Evolutionary conservation across 2,113 vertebrate species (phyloP).

Genomic region (Salminus brasiliensis): DNA sequence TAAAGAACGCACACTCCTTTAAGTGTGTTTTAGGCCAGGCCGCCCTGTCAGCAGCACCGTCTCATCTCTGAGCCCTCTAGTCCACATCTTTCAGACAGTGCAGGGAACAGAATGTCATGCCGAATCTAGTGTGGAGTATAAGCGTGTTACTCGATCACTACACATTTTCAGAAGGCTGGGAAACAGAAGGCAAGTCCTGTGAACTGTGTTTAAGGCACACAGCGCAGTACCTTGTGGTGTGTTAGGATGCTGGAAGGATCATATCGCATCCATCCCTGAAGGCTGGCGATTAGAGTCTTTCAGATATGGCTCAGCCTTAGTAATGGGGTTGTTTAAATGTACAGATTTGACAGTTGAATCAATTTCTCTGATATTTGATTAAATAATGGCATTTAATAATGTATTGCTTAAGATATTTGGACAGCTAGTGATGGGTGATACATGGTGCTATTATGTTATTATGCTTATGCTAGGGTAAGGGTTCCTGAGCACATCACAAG

Average conservation of each 20-base stretch:
- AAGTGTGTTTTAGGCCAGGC: constrained; percentile 14
- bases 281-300: background rate
- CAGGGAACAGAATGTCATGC: background rate
- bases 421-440: too few relatives aligned
- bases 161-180: background rate
- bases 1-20: constrained; percentile 29
- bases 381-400: too few relatives aligned
- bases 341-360: too few relatives aligned
- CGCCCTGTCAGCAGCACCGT: constrained; percentile 14
- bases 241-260: too few relatives aligned
- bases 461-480: too few relatives aligned
- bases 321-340: background rate
- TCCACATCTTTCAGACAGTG: constrained; percentile 14
- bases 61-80: background rate
- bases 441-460: too few relatives aligned
- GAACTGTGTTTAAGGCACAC: background rate
- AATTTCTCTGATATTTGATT: too few relatives aligned
- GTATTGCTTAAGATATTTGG: too few relatives aligned
- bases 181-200: background rate
- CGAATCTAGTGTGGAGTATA: background rate
- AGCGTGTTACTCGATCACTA: background rate
- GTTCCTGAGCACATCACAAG: too few relatives aligned
- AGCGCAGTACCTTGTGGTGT: background rate
- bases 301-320: background rate
- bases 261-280: too few relatives aligned